Conservation (phyloP, 2,888 invertebrate species). For the Apeira syringaria region DNA sequence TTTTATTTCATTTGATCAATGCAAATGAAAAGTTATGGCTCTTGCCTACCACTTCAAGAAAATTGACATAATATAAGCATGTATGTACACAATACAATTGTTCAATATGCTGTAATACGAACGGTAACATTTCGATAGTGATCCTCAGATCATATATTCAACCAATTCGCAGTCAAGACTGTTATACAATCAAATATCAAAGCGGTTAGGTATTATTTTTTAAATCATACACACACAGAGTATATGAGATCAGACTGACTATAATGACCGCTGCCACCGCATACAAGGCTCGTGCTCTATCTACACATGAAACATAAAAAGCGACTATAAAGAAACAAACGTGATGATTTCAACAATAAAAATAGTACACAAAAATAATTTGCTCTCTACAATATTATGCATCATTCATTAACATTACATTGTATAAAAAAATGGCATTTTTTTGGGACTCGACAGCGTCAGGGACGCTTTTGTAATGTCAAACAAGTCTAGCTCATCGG, state of each 20-base stretch:
- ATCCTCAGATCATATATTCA: too few species aligned
- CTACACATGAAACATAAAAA: constrained; percentile 20
- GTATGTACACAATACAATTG: too few species aligned
- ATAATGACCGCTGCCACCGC: constrained; percentile 61
- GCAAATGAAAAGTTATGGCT: too few species aligned
- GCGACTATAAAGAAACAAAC: constrained; percentile 32
- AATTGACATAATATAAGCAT: too few species aligned
- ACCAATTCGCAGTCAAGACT: constrained; percentile 14
- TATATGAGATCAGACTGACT: constrained; percentile 59
- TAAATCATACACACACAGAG: constrained; percentile 12
- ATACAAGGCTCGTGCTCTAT: constrained; percentile 37
- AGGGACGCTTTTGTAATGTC: constrained; percentile 5
- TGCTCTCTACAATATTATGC: constrained; percentile 45
- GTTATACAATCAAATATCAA: constrained; percentile 18
- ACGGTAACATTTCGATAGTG: too few species aligned
- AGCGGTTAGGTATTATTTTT: constrained; percentile 12
- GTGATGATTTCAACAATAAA: constrained; percentile 28
- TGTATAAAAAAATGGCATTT: constrained; percentile 46
- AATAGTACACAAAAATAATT: constrained; percentile 34
- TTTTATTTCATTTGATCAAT: too few species aligned
- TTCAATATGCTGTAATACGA: too few species aligned
- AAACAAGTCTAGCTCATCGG: constrained; percentile 6
- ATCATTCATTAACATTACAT: constrained; percentile 29
- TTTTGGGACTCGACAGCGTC: constrained; percentile 31
- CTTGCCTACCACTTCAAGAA: too few species aligned